Evolutionary conservation across 2,888 invertebrate genomes (phyloP).

Genomic region (Drosophila prostipennis): DNA sequence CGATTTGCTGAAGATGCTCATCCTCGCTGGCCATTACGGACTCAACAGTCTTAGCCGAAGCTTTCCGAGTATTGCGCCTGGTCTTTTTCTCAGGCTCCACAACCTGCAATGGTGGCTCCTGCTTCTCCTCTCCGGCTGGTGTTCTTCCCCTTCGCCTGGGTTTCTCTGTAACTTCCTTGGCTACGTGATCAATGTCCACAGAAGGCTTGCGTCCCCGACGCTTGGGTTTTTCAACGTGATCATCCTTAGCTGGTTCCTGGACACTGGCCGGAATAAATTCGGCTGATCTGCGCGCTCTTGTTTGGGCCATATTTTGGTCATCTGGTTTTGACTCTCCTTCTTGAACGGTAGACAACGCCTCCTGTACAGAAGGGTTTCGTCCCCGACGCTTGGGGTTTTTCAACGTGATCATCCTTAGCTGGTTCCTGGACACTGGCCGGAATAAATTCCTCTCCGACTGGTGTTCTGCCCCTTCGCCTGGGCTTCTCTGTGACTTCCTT

Average conservation of each 20-base stretch:
- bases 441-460: no score
- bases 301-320: neutral
- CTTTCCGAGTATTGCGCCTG: slow-evolving; percentile 42
- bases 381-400: no score
- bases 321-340: neutral
- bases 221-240: slow-evolving; percentile 24
- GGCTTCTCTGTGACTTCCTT: no score
- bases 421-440: no score
- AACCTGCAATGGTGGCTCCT: neutral
- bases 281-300: neutral
- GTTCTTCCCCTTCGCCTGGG: slow-evolving; percentile 19
- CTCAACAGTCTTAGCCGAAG: slow-evolving; percentile 41
- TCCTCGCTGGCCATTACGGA: neutral
- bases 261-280: slow-evolving; percentile 1
- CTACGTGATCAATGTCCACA: slow-evolving; percentile 8
- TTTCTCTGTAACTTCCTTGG: neutral
- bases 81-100: slow-evolving; percentile 19
- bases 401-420: no score
- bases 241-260: neutral
- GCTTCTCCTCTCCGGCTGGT: slow-evolving; percentile 13
- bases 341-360: neutral
- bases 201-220: slow-evolving; percentile 39
- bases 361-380: no score
- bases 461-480: no score
- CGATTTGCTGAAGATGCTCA: neutral